Evolutionary conservation across 64 coral and sea anemone species (phyloP).

Genomic region (Montipora cactus): DNA sequence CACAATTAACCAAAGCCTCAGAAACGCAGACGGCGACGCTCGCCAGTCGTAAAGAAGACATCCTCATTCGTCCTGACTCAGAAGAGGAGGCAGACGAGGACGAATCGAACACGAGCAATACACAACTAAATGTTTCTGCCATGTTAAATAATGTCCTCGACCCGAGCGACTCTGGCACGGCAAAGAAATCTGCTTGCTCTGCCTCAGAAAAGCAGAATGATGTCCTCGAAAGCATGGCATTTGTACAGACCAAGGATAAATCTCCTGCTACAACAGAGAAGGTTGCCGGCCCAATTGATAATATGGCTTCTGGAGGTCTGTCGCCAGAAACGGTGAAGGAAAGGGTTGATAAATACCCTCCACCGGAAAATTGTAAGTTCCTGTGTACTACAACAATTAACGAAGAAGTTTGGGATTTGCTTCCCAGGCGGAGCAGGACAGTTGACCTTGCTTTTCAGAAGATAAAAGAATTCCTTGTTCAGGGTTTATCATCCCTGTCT

Average conservation of each 20-base stretch:
- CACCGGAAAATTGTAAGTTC: conserved; percentile 61
- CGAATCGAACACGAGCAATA: neutral
- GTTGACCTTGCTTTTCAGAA: conserved; percentile 52
- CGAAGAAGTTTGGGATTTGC: conserved; percentile 50
- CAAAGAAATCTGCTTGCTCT: neutral
- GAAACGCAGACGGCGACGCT: neutral
- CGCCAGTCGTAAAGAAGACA: neutral
- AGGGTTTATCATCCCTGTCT: conserved; percentile 30
- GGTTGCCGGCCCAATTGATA: neutral
- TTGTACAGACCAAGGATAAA: conserved; percentile 3
- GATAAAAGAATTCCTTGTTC: conserved; percentile 24
- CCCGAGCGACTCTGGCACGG: neutral
- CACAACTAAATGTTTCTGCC: neutral
- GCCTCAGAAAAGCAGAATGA: neutral
- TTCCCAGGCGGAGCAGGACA: conserved; percentile 7
- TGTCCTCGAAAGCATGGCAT: conserved; percentile 45
- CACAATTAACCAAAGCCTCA: neutral
- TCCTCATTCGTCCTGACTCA: neutral
- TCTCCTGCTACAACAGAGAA: neutral
- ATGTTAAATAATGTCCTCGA: conserved; percentile 15
- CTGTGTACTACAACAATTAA: conserved; percentile 34
- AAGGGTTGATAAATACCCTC: conserved; percentile 46
- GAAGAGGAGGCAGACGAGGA: neutral
- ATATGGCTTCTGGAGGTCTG: neutral
- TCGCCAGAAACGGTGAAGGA: neutral